A percentile compares a stretch with the other conserved stretches of the same genome.
phyloP scores from a whole-genome alignment of 2,113 vertebrate species.

The Brienomyrus longianalis region DNA sequence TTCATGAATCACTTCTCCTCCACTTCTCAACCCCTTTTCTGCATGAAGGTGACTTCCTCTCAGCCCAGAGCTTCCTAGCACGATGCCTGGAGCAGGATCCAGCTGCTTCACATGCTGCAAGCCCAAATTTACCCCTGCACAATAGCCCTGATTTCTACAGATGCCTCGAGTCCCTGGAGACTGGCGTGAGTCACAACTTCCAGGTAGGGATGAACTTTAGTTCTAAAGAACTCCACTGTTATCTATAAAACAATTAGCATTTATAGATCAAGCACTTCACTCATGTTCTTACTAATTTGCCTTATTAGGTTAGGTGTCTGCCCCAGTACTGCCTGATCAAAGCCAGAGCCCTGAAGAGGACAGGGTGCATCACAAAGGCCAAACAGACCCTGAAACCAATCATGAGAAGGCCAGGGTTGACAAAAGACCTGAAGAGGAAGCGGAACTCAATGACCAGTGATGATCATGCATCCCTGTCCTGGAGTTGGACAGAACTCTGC shows the following conservation, averaged over 20 bases:
- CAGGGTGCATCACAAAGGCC: conserved; percentile 45
- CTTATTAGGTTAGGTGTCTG: conserved; percentile 54
- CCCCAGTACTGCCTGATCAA: conserved; percentile 63
- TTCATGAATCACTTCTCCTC: background rate
- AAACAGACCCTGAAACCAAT: conserved; percentile 56
- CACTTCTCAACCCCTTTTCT: background rate
- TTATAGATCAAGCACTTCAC: background rate
- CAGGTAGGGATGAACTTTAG: conserved; percentile 44
- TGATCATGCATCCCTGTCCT: conserved; percentile 55
- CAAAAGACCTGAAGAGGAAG: conserved; percentile 18
- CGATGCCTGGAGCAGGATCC: conserved; percentile 58
- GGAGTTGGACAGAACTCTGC: conserved; percentile 56
- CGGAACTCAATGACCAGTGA: conserved; percentile 23
- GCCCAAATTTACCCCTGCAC: conserved; percentile 55
- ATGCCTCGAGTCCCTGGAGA: conserved; percentile 58
- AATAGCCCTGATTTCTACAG: conserved; percentile 46
- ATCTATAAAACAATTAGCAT: background rate
- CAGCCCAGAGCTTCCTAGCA: conserved; percentile 54
- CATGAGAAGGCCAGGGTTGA: conserved; percentile 45
- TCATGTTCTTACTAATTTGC: background rate
- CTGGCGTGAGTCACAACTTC: conserved; percentile 64
- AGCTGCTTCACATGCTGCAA: conserved; percentile 58
- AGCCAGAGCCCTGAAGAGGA: conserved; percentile 53
- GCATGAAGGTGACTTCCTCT: conserved; percentile 54
- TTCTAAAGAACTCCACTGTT: background rate